Base-by-base conservation (phyloP, 2,797 vertebrate genomes). In the Staurois parvus region DNA sequence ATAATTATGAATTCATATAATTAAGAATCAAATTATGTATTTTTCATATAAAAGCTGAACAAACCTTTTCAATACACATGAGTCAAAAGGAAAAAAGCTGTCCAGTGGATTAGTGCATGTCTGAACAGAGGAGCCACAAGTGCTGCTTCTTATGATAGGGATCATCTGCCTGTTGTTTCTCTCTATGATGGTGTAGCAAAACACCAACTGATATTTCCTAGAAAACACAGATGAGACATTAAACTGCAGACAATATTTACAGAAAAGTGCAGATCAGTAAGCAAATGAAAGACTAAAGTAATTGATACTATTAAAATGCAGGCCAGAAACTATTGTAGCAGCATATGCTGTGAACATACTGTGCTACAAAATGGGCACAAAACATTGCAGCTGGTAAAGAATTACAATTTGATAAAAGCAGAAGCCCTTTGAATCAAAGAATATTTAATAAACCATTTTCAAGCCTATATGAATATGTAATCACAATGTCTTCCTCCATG, bases 121-220 rank as follows among this genome's bases (percentile, higher is more conserved):
- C 89, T 92, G 92, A 48, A 97, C 93, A 0, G 91, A 88, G 90
- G 96, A 95, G 0, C 97, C 97, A 0, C 96, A 95, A 0, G 88
- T 82, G 24, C 96, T 95, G 37, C 91, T 97, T 88, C 96, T 94
- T 19, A 98, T 91, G 15, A 98, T 93, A 0, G 98, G 97, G 66
- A 99, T 92, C 81, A 94, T 85, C 28, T 94, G 93, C 2, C 98
- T 95, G 48, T 94, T 97, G 92, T 99, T 99, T 88, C 94, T 95
- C 92, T 99, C 97, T 13, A 99, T 98, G 89, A 99, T 96, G 0
- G 96, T 97, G 92, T 99, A 99, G 90, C 98, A 99, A 92, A 99
- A 98, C 80, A 96, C 98, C n/a, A 99, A 88, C 92, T 99, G 98
- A 88, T 99, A 99, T 80, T 97, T 98, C 92, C 98, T 99, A 70